Percentiles rank a stretch among this genome's conserved stretches.
Evolutionary conservation across 2,888 invertebrate genomes (phyloP).

Genomic region (Strigamia crassipes): DNA sequence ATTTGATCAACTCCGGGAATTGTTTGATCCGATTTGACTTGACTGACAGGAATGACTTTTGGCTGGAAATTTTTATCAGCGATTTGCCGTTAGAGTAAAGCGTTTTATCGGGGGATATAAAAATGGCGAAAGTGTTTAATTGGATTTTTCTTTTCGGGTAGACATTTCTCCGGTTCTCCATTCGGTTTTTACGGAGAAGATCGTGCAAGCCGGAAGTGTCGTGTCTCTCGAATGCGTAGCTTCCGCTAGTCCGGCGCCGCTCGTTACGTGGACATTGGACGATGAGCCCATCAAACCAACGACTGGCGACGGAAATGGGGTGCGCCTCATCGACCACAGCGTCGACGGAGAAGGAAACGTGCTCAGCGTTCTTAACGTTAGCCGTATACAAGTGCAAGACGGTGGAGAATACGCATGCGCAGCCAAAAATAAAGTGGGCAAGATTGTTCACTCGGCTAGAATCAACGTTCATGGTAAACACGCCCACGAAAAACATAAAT

Average conservation of each 20-base stretch:
- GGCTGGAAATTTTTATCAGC: no score
- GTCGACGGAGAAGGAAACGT: constrained; percentile 57
- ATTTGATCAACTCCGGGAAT: no score
- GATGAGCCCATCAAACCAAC: constrained; percentile 53
- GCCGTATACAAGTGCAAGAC: constrained; percentile 57
- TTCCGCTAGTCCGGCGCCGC: constrained; percentile 53
- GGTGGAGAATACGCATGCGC: constrained; percentile 60
- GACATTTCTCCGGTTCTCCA: constrained; percentile 50
- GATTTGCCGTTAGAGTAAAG: background rate
- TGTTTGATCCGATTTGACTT: no score
- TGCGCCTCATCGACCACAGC: constrained; percentile 55
- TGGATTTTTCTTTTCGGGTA: background rate
- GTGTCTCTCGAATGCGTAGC: constrained; percentile 53
- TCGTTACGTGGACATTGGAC: constrained; percentile 55
- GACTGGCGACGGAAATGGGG: constrained; percentile 52
- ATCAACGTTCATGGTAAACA: constrained; percentile 58
- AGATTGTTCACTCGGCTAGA: constrained; percentile 55
- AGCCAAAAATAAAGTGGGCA: constrained; percentile 58
- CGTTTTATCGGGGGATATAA: background rate
- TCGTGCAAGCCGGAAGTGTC: constrained; percentile 50
- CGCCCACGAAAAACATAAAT: no score
- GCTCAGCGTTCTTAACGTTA: constrained; percentile 59
- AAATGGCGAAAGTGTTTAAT: background rate
- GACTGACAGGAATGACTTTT: no score
- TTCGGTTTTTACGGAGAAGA: constrained; percentile 50